Evolutionary conservation across 2,797 vertebrate genomes (phyloP), one percentile per base, ranked within the genome.

Genomic region (Capromys pilorides): DNA sequence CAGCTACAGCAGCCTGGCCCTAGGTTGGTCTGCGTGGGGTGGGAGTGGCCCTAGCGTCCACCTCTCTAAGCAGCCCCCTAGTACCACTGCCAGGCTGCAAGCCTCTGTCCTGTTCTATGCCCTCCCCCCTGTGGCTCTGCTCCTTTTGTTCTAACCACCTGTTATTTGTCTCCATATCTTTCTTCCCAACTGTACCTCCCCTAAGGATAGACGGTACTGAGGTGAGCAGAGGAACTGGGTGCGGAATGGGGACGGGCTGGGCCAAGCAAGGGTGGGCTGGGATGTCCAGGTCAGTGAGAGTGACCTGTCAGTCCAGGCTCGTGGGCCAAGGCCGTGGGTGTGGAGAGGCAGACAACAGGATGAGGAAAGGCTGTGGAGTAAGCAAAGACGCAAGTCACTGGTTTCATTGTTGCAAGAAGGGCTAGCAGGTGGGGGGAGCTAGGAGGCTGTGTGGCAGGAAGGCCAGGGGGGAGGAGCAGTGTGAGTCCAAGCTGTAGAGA

Each of bases 171-270:
- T 98, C 98, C 97, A 96, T 98, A 97, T 99, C 98, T 98, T 98
- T 98, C 45, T 98, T 98, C 98, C 97, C 96, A 97, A 98, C 97
- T 98, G 97, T 98, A 98, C 98, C 98, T 98, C 98, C 96, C 98
- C 99, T 98, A 99, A 98, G 99, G 99, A 99, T 99, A 99, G 99
- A 98, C 99, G 97, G 98, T 99, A 98, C 98, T 99, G 98, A 99
- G 99, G 99, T 99, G 99, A 99, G 99, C 98, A 86, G 95, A 98
- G 84, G 97, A 96, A 94, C 86, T 24, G 64, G 97, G 97, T 97
- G 13, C 94, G 91, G 90, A 95, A 96, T 97, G 61, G 89, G 96
- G 97, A 97, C 21, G 96, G 96, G 93, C 94, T 87, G 96, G 83
- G 87, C 10, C 80, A 90, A 97, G 79, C 19, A 80, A 75, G 89